Conservation (phyloP, 2,888 invertebrate species). For the Odontomyia ornata region DNA sequence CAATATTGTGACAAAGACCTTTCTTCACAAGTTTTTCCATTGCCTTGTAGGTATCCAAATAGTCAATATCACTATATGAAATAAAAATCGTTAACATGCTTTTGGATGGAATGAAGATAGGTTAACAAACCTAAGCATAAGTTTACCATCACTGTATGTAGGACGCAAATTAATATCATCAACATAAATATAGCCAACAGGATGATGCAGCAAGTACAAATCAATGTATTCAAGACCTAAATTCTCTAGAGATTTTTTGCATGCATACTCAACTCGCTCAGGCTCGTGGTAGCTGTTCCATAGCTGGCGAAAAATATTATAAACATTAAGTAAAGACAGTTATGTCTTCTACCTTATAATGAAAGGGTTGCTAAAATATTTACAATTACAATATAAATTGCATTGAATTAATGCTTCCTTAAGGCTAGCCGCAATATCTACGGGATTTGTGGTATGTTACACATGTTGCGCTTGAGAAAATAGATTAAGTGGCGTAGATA, state of each 20-base stretch:
- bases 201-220: conserved; percentile 84
- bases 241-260: conserved; percentile 70
- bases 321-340: no score
- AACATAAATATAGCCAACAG: conserved; percentile 71
- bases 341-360: no score
- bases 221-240: conserved; percentile 80
- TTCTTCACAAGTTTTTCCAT: conserved; percentile 78
- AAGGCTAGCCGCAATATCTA: no score
- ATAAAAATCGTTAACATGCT: not conserved
- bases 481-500: no score
- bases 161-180: conserved; percentile 55
- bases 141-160: conserved; percentile 50
- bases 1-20: conserved; percentile 80
- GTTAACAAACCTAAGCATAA: conserved; percentile 52
- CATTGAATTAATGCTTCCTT: no score
- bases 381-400: no score
- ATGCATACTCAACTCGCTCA: conserved; percentile 71
- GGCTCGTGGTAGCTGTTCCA: conserved; percentile 66
- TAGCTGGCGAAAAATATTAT: conserved; percentile 53
- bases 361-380: no score
- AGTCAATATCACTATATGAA: conserved; percentile 71
- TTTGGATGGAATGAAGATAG: conserved; percentile 4
- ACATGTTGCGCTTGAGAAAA: no score
- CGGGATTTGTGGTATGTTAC: no score
- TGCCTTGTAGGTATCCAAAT: conserved; percentile 79